A percentile compares a stretch with the other conserved stretches of the same genome.
phyloP scores from a whole-genome alignment of 2,888 invertebrate species.

The Melanotus villosus region DNA sequence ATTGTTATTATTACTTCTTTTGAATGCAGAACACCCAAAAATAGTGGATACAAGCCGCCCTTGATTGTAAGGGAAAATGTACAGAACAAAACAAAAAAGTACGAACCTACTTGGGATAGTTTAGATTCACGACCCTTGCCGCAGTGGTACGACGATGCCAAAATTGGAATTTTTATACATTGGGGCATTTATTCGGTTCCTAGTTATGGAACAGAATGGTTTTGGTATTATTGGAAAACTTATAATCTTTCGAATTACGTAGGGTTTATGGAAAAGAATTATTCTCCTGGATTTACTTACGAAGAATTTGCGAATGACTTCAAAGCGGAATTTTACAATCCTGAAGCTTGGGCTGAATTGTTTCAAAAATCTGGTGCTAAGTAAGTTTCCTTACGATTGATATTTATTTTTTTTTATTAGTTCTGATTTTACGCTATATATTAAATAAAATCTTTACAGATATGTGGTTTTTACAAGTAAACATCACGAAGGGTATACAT shows the following conservation, averaged over 20 bases:
- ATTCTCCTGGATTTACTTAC: conserved; percentile 88
- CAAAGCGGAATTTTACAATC: conserved; percentile 91
- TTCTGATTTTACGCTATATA: background rate
- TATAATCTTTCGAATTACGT: conserved; percentile 29
- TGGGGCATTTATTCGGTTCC: conserved; percentile 96
- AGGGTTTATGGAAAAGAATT: conserved; percentile 86
- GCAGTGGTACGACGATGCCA: conserved; percentile 90
- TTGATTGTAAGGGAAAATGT: no score
- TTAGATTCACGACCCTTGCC: conserved; percentile 88
- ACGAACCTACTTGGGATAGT: conserved; percentile 85
- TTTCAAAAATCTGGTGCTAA: conserved; percentile 90
- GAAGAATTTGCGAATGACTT: conserved; percentile 93
- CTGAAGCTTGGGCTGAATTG: conserved; percentile 86
- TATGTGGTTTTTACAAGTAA: conserved; percentile 88
- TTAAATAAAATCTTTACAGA: conserved; percentile 65
- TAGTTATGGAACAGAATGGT: conserved; percentile 86
- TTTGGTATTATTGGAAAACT: conserved; percentile 83
- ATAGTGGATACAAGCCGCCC: no score
- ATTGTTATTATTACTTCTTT: no score
- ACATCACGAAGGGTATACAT: conserved; percentile 87
- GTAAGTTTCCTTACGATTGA: conserved; percentile 67
- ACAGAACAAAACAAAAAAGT: conserved; percentile 61
- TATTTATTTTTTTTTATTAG: no score
- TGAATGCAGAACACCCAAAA: no score
- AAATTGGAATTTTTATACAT: conserved; percentile 93